phyloP scores from a whole-genome alignment of 2,888 invertebrate species.

The Mesorhabditis spiculigera region DNA sequence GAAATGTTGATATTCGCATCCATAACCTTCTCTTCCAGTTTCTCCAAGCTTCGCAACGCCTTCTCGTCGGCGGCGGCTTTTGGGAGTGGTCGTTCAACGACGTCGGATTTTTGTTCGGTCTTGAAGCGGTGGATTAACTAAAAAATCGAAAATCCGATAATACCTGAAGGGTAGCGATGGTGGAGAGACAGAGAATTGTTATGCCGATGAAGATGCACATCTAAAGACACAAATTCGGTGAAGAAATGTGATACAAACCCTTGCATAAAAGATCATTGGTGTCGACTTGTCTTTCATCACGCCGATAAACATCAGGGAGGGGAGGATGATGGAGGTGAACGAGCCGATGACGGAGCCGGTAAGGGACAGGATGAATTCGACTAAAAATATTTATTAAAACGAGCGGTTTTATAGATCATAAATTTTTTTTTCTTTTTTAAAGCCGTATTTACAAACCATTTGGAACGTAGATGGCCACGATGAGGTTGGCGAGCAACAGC shows the following conservation, averaged over 20 bases:
- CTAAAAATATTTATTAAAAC: conserved; percentile 33
- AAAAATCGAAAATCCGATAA: not conserved
- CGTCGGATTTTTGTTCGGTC: too few relatives aligned
- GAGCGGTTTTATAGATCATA: not conserved
- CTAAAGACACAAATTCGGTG: not conserved
- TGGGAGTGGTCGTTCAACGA: not conserved
- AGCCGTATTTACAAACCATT: conserved; percentile 65
- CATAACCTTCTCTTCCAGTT: conserved; percentile 37
- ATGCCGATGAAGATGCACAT: too few relatives aligned
- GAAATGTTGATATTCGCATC: conserved; percentile 46
- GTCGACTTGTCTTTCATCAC: conserved; percentile 16
- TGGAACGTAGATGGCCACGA: conserved; percentile 81
- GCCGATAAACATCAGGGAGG: conserved; percentile 78
- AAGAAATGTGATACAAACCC: not conserved
- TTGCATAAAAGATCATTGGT: conserved; percentile 1
- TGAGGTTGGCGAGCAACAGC: conserved; percentile 71
- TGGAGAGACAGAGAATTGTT: too few relatives aligned
- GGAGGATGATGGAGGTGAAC: conserved; percentile 85
- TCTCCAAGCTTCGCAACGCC: conserved; percentile 31
- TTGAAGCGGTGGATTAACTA: not conserved
- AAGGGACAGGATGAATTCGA: conserved; percentile 82
- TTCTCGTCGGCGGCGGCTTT: not conserved
- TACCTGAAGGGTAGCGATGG: too few relatives aligned
- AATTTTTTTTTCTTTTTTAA: not conserved
- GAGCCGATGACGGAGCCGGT: conserved; percentile 93